These are phyloP conservation scores for Masticophis lateralis DNA, from an alignment of 2,797 vertebrate genomes.

Conservation along the genomic window DNA sequence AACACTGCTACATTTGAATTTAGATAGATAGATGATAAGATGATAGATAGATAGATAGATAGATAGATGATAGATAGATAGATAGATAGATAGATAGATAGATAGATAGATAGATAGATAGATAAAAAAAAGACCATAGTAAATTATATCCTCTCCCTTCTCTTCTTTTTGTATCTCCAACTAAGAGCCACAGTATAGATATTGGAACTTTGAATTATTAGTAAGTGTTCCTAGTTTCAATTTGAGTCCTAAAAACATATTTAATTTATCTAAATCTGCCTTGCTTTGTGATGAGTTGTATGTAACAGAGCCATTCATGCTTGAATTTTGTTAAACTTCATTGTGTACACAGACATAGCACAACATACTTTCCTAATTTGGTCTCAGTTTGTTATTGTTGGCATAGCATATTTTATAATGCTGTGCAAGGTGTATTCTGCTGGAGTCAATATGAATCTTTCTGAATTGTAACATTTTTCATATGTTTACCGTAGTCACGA, in stretches of 20 bases:
- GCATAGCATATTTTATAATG: background rate
- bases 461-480: background rate
- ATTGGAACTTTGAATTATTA: background rate
- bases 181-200: background rate
- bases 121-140: background rate
- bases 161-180: background rate
- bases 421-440: background rate
- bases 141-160: background rate
- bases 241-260: background rate
- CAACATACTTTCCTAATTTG: background rate
- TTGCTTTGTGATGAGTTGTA: background rate
- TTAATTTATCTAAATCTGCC: background rate
- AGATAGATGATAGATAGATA: no score
- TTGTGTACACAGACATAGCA: background rate
- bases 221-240: background rate
- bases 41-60: no score
- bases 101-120: no score
- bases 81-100: no score
- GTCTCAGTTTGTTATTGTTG: background rate
- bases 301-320: background rate
- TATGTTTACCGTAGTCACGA: background rate
- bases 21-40: no score
- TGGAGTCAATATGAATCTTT: background rate
- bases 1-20: background rate
- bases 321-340: background rate